phyloP scores from a whole-genome alignment of 1,140 invertebrate species.

The Pentalonia nigronervosa region DNA sequence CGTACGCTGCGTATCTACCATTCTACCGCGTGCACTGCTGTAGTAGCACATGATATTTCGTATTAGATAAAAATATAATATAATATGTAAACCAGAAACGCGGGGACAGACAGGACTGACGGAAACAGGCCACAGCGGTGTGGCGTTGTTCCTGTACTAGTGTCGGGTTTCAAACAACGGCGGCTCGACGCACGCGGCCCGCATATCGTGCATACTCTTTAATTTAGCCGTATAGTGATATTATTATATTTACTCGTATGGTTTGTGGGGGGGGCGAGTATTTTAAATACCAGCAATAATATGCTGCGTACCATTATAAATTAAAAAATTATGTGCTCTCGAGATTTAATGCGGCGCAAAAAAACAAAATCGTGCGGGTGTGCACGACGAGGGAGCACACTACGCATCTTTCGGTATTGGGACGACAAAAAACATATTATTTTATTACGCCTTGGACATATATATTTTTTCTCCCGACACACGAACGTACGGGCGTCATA shows the following conservation, averaged over 20 bases:
- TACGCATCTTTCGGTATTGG: background rate
- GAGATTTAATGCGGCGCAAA: background rate
- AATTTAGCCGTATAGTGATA: background rate
- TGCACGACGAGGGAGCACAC: background rate
- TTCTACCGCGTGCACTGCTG: background rate
- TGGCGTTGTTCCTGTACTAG: background rate
- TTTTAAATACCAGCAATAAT: background rate
- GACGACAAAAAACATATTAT: background rate
- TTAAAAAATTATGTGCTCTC: background rate
- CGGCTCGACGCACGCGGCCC: background rate
- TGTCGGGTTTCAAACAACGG: background rate
- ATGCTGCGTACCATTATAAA: background rate
- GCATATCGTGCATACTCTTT: background rate
- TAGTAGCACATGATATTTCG: background rate
- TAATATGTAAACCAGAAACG: background rate
- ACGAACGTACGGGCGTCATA: background rate
- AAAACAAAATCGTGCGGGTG: background rate
- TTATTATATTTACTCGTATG: too few species aligned
- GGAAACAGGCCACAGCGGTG: background rate
- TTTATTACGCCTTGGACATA: background rate
- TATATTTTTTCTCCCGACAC: background rate
- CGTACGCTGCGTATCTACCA: background rate
- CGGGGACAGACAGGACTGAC: background rate
- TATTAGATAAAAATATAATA: constrained; percentile 3
- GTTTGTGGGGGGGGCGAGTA: background rate